Conservation (phyloP, 2,888 invertebrate genomes). For the Tupiocoris notatus region DNA sequence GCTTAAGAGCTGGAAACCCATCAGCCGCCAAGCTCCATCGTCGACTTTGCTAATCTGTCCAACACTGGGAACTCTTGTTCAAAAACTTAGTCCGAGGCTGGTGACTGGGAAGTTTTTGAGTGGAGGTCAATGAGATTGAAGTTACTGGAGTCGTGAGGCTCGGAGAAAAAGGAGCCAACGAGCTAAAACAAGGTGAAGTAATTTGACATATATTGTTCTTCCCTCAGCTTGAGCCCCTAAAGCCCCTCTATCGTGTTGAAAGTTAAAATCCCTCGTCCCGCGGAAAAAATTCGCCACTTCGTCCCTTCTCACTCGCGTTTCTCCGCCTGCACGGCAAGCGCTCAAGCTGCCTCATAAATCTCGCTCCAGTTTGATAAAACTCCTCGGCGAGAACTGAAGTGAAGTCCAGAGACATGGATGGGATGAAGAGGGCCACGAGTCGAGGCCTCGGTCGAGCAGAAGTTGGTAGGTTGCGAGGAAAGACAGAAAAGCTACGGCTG, state of each 20-base stretch:
- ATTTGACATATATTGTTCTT: slow-evolving; percentile 39
- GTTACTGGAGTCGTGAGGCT: not conserved
- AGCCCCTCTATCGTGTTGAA: slow-evolving; percentile 35
- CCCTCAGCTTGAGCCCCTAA: slow-evolving; percentile 27
- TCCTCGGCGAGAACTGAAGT: slow-evolving; percentile 21
- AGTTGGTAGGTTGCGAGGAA: slow-evolving; percentile 1
- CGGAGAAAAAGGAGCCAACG: slow-evolving; percentile 1
- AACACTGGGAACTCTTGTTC: too few species aligned
- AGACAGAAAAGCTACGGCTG: slow-evolving; percentile 8
- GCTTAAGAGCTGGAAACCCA: too few species aligned
- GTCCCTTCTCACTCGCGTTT: not conserved
- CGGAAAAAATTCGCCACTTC: slow-evolving; percentile 4
- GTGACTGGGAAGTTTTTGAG: not conserved
- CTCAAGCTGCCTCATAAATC: slow-evolving; percentile 34
- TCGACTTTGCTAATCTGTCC: too few species aligned
- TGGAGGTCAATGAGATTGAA: not conserved
- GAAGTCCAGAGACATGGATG: slow-evolving; percentile 8
- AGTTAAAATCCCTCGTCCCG: slow-evolving; percentile 32
- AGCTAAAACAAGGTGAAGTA: slow-evolving; percentile 32
- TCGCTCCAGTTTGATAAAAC: slow-evolving; percentile 40
- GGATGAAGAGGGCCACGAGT: slow-evolving; percentile 25
- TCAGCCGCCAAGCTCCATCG: too few species aligned
- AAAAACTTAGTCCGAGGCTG: not conserved
- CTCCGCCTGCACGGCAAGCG: too few species aligned
- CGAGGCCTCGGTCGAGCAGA: slow-evolving; percentile 5